Conservation (phyloP, 2,888 invertebrate genomes). For the Synergus gifuensis region DNA sequence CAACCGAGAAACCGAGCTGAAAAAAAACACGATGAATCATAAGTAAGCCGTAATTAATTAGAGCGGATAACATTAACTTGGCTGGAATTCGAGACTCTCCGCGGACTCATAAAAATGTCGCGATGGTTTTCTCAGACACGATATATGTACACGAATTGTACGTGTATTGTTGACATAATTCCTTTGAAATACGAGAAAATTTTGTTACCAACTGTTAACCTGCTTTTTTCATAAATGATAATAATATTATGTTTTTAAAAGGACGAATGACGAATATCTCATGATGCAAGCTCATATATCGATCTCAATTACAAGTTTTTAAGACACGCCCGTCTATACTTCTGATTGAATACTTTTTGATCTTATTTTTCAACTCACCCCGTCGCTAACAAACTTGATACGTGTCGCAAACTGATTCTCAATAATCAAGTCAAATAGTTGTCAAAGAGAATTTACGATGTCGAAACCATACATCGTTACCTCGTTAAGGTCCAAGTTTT, state of each 20-base stretch:
- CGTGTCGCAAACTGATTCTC: constrained; percentile 21
- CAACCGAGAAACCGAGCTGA: constrained; percentile 46
- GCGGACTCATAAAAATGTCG: constrained; percentile 71
- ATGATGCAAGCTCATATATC: background rate
- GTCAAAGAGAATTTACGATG: constrained; percentile 43
- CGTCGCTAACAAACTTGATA: constrained; percentile 36
- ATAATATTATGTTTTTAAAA: background rate
- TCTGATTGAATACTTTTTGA: background rate
- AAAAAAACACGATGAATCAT: constrained; percentile 67
- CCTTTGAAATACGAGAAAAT: background rate
- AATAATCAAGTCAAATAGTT: constrained; percentile 6
- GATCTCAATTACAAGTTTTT: background rate
- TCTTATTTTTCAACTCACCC: constrained; percentile 24
- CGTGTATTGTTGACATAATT: background rate
- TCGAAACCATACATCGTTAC: constrained; percentile 22
- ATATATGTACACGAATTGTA: background rate
- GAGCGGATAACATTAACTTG: constrained; percentile 69
- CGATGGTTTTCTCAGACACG: constrained; percentile 65
- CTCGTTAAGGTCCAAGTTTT: constrained; percentile 6
- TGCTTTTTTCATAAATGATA: background rate
- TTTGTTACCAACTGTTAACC: background rate
- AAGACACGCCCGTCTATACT: background rate
- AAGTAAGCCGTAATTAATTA: constrained; percentile 73
- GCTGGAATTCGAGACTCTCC: constrained; percentile 70
- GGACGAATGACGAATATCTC: background rate